A percentile compares a stretch with the other conserved stretches of the same genome.
Conservation (phyloP, 2,113 vertebrate species). For the Elachura formosa region DNA sequence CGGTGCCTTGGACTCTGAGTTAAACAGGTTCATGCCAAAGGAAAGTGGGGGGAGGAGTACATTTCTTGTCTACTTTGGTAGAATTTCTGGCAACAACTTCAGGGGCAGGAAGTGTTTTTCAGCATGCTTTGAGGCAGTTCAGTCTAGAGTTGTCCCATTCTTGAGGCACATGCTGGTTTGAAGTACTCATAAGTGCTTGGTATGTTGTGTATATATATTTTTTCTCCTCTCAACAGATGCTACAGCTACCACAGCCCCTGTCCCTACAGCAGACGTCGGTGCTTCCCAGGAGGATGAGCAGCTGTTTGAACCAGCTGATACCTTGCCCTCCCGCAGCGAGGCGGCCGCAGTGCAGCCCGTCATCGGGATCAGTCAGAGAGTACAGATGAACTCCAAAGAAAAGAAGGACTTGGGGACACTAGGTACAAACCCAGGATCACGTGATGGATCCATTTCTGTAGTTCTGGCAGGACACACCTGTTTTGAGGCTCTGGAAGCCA, state of each 20-base stretch:
- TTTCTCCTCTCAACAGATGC: not conserved
- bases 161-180: not conserved
- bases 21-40: not conserved
- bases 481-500: not conserved
- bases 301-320: constrained; percentile 62
- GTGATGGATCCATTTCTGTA: not conserved
- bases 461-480: not conserved
- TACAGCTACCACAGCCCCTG: not conserved
- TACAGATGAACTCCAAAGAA: constrained; percentile 79
- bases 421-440: constrained; percentile 66
- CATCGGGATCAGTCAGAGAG: constrained; percentile 85
- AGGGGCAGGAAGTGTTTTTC: not conserved
- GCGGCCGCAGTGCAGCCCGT: constrained; percentile 79
- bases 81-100: not conserved
- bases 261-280: not conserved
- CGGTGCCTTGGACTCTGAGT: not conserved
- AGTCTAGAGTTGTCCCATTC: not conserved
- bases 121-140: not conserved
- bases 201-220: not conserved
- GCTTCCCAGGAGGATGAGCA: constrained; percentile 1
- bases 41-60: not conserved
- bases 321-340: constrained; percentile 64
- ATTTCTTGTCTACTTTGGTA: not conserved
- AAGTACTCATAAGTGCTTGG: not conserved
- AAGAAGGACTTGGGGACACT: constrained; percentile 89